Percentiles rank a stretch among this genome's conserved stretches.
phyloP scores from a whole-genome alignment of 2,888 invertebrate species.

The Hydriomena furcata region DNA sequence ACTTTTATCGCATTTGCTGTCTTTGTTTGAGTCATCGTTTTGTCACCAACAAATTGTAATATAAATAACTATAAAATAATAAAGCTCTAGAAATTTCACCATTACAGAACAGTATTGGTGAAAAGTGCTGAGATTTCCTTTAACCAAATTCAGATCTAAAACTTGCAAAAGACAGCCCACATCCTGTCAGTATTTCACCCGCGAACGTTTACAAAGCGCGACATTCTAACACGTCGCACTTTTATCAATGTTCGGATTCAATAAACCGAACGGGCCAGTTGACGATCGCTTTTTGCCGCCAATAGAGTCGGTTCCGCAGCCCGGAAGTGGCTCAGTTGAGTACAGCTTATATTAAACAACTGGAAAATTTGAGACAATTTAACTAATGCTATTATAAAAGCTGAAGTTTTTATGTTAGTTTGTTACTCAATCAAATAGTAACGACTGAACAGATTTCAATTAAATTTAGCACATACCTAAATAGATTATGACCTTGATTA shows the following conservation, averaged over 20 bases:
- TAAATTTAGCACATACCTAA: too few species aligned
- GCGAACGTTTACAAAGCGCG: constrained; percentile 49
- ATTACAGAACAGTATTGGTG: too few species aligned
- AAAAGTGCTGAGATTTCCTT: neutral
- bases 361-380: neutral
- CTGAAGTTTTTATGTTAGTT: too few species aligned
- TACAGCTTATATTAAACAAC: neutral
- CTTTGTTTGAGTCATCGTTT: too few species aligned
- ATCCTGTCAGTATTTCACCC: constrained; percentile 36
- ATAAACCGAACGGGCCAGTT: constrained; percentile 69
- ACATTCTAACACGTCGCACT: constrained; percentile 50
- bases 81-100: too few species aligned
- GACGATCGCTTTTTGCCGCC: constrained; percentile 74
- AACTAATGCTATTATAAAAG: too few species aligned
- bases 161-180: neutral
- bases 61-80: too few species aligned
- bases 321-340: constrained; percentile 68
- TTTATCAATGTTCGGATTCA: constrained; percentile 70
- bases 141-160: neutral
- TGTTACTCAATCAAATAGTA: too few species aligned
- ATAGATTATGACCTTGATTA: too few species aligned
- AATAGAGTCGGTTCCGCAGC: constrained; percentile 71
- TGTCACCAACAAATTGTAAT: too few species aligned
- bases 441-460: too few species aligned
- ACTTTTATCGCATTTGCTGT: too few species aligned